These are phyloP conservation scores for Trichogramma pretiosum DNA, from an alignment of 1,140 invertebrate genomes.

Conservation along the genomic window DNA sequence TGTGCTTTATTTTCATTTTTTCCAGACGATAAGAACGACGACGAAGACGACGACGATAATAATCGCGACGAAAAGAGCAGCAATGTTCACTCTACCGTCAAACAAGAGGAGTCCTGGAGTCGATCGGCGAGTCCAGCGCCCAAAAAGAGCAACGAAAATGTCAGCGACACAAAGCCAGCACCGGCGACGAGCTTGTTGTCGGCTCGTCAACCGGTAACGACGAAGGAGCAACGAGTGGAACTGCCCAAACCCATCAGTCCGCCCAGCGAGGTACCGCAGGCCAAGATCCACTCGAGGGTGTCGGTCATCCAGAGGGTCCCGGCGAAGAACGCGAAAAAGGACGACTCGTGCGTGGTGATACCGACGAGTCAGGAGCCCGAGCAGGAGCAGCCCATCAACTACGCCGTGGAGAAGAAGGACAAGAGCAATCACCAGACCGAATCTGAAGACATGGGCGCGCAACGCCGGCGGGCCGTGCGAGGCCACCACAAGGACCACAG, in stretches of 20 bases:
- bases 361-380: constrained; percentile 44
- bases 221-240: constrained; percentile 41
- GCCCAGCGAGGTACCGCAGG: constrained; percentile 41
- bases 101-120: not conserved
- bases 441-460: constrained; percentile 44
- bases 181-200: constrained; percentile 38
- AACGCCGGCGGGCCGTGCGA: constrained; percentile 74
- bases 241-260: constrained; percentile 50
- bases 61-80: no score
- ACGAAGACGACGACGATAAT: no score
- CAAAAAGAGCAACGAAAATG: not conserved
- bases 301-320: constrained; percentile 78
- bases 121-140: not conserved
- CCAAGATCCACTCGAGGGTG: constrained; percentile 47
- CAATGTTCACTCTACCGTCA: constrained; percentile 26
- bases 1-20: no score
- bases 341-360: constrained; percentile 35
- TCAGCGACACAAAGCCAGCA: constrained; percentile 29
- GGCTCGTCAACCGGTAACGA: no score
- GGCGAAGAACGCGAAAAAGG: constrained; percentile 41
- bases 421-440: constrained; percentile 50
- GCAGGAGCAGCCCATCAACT: constrained; percentile 75
- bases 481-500: no score
- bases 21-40: no score
- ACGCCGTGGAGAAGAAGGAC: constrained; percentile 71